Evolutionary conservation across 1,140 invertebrate species (phyloP).

Genomic region (Tetramorium parvispinum): DNA sequence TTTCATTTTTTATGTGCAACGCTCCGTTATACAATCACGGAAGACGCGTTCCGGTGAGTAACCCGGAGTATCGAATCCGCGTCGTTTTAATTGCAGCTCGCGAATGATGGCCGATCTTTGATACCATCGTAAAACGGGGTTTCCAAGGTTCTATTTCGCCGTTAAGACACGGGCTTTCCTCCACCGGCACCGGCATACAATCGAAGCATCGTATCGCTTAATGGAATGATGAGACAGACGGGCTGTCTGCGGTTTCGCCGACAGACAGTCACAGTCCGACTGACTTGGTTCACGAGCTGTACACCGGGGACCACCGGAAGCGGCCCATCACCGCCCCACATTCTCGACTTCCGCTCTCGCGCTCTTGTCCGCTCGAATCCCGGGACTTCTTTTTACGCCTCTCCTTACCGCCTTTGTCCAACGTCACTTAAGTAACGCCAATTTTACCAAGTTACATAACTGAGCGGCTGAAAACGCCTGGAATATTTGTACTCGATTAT

Average conservation of each 20-base stretch:
- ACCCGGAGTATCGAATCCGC: constrained; percentile 1
- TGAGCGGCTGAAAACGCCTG: not conserved
- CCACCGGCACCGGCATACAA: constrained; percentile 50
- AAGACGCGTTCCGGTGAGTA: not conserved
- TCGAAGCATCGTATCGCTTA: constrained; percentile 58
- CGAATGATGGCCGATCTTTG: not conserved
- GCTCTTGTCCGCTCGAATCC: constrained; percentile 51
- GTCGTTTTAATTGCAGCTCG: constrained; percentile 25
- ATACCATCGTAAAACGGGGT: not conserved
- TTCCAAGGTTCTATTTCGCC: constrained; percentile 13
- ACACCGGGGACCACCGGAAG: constrained; percentile 80
- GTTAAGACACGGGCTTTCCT: constrained; percentile 25
- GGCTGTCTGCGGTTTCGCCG: constrained; percentile 70
- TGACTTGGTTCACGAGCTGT: constrained; percentile 70
- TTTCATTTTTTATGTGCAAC: not conserved
- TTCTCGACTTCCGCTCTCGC: constrained; percentile 72
- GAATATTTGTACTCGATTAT: not conserved
- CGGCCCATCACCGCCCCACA: constrained; percentile 81
- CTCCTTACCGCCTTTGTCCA: constrained; percentile 39
- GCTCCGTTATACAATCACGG: not conserved
- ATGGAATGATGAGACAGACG: constrained; percentile 76
- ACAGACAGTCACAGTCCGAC: constrained; percentile 66
- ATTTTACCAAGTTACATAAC: constrained; percentile 1
- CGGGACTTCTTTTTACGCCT: constrained; percentile 50
- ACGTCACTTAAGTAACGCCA: not conserved